Conservation (phyloP, 2,797 vertebrate genomes). For the Remorina albescens region DNA sequence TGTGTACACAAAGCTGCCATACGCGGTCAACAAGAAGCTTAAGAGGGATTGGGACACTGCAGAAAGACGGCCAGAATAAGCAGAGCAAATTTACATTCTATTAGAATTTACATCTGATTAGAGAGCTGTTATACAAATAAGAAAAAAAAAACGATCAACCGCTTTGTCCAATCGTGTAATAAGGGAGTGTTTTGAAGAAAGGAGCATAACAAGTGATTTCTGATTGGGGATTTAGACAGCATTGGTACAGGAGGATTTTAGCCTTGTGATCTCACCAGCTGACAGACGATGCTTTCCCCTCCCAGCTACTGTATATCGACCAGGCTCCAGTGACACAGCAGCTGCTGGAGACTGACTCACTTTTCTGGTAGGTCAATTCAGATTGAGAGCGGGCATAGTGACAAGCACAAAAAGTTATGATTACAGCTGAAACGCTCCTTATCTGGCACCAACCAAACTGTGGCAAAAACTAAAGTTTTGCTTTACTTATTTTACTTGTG, state of each 20-base stretch:
- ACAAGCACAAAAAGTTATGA: constrained; percentile 25
- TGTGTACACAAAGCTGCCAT: constrained; percentile 83
- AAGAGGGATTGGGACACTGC: constrained; percentile 76
- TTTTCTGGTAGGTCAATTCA: constrained; percentile 43
- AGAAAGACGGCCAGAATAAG: constrained; percentile 66
- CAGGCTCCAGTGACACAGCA: constrained; percentile 51
- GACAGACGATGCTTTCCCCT: constrained; percentile 57
- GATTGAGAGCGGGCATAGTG: constrained; percentile 20
- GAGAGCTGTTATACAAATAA: constrained; percentile 71
- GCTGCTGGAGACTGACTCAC: constrained; percentile 35
- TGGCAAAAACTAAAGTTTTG: background rate
- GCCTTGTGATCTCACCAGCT: constrained; percentile 55
- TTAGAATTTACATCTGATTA: constrained; percentile 79
- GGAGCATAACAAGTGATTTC: constrained; percentile 59
- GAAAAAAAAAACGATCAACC: constrained; percentile 69
- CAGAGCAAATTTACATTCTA: constrained; percentile 79
- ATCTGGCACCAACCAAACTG: background rate
- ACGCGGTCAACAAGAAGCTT: constrained; percentile 81
- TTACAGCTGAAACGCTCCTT: background rate
- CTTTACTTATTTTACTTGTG: background rate
- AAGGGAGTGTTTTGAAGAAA: constrained; percentile 71
- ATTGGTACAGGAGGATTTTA: constrained; percentile 61
- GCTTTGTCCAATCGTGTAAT: constrained; percentile 76
- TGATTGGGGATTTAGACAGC: constrained; percentile 64
- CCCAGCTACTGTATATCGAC: constrained; percentile 58